Base-by-base conservation (phyloP, 2,888 invertebrate genomes). In the Marronus borbonicus region DNA sequence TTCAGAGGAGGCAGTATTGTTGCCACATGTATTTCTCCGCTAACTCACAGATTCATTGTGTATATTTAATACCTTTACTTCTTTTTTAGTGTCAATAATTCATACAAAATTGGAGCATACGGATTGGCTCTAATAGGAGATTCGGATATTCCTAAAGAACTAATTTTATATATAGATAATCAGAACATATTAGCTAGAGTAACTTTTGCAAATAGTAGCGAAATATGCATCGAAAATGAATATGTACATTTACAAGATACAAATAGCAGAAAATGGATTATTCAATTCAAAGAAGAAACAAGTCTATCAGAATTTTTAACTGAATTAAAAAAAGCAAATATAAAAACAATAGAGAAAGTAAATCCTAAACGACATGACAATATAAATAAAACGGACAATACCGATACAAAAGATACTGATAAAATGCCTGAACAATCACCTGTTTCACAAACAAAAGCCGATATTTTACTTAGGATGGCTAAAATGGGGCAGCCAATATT, bases 401-500 rank as follows among this genome's bases (percentile, higher is more conserved):
- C 70, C 77, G 66, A 66, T 65, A 76, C 39, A n/a, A 80, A 65
- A 68, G 79, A 78, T 24, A 79, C 76, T 55, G 81, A 82, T 65
- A 52, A 65, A 12, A 76, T 78, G 31, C 77, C 80, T 24, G 83
- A 84, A 4, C 84, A 85, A 80, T 83, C 80, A 69, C 82, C 84
- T 4, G 81, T 80, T 49, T 81, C 81, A 62, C 80, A 81, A 78
- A 83, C 84, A 49, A 90, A 89, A 84, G 89, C 90, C 12, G 87
- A 89, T 77, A 89, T 91, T 79, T 86, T 92, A 74, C 89, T 90
- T 8, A 87, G 92, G 81, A 91, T 92, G 89, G 91, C 91, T 0
- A 91, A 90, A 88, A 90, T 92, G 89, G 92, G 92, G 0, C 90
- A 90, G 81, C 88, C 89, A 39, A 89, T 90, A 80, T 81, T 88